A percentile compares a stretch with the other conserved stretches of the same genome.
These are phyloP conservation scores for Abramis brama DNA, from an alignment of 2,113 vertebrate species.

Conservation along the genomic window DNA sequence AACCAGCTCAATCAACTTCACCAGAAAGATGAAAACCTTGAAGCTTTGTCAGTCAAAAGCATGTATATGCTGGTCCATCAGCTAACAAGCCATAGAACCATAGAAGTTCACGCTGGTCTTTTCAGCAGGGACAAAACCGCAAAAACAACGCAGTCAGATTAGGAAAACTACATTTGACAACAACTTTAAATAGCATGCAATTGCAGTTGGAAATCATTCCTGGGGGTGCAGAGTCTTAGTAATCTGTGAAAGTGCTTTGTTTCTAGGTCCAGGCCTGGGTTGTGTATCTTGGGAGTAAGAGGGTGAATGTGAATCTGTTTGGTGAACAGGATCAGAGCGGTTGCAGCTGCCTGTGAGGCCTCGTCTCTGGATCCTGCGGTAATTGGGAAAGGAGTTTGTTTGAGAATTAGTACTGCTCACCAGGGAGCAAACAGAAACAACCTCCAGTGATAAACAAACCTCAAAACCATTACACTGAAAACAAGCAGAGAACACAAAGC, in stretches of 20 bases:
- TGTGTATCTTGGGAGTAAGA: not conserved
- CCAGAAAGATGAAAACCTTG: not conserved
- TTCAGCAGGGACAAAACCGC: not conserved
- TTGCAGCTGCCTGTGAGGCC: constrained; percentile 15
- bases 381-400: constrained; percentile 38
- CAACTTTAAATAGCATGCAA: not conserved
- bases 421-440: constrained; percentile 18
- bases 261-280: not conserved
- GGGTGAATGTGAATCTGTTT: constrained; percentile 13
- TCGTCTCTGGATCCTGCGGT: constrained; percentile 22
- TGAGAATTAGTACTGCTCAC: constrained; percentile 35
- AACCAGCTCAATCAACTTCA: not conserved
- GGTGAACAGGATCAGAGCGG: constrained; percentile 16
- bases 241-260: not conserved
- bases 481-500: constrained; percentile 35
- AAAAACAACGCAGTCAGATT: not conserved
- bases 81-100: constrained; percentile 12
- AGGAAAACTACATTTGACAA: not conserved
- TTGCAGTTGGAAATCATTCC: constrained; percentile 1
- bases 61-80: not conserved
- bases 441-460: constrained; percentile 43
- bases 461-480: constrained; percentile 31
- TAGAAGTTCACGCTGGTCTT: not conserved
- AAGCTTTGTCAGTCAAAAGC: not conserved
- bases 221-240: not conserved